phyloP scores from a whole-genome alignment of 2,888 invertebrate species.

The Rapana venosa region DNA sequence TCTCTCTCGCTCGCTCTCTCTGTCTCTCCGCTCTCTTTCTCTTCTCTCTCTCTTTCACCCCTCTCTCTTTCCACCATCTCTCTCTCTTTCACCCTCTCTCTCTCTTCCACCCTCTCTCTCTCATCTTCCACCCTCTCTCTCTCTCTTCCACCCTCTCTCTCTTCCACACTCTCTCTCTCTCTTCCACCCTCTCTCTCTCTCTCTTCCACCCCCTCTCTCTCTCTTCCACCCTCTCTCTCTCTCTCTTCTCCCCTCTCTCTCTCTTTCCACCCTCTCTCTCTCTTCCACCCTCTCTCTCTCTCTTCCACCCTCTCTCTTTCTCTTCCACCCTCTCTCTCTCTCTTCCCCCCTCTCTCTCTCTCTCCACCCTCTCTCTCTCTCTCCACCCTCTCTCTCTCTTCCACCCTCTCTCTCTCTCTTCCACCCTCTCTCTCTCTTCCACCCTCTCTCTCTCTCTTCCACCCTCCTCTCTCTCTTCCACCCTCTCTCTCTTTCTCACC shows the following conservation, averaged over 20 bases:
- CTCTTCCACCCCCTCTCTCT: not conserved
- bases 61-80: not conserved
- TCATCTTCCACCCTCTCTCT: constrained; percentile 12
- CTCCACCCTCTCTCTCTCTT: not conserved
- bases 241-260: not conserved
- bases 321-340: constrained; percentile 17
- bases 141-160: too few relatives aligned
- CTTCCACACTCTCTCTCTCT: not conserved
- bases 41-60: not conserved
- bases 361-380: not conserved
- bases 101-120: constrained; percentile 26
- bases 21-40: not conserved
- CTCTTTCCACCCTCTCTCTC: not conserved
- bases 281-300: not conserved
- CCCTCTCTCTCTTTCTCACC: too few relatives aligned
- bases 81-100: not conserved
- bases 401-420: too few relatives aligned
- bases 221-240: not conserved
- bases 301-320: constrained; percentile 25
- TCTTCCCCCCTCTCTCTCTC: too few relatives aligned
- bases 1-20: not conserved
- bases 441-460: too few relatives aligned
- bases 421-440: too few relatives aligned
- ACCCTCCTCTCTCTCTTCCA: too few relatives aligned
- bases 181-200: not conserved